A percentile compares a stretch with the other conserved stretches of the same genome.
These are phyloP conservation scores for Poecile atricapillus DNA, from an alignment of 2,113 vertebrate species.

Conservation along the genomic window DNA sequence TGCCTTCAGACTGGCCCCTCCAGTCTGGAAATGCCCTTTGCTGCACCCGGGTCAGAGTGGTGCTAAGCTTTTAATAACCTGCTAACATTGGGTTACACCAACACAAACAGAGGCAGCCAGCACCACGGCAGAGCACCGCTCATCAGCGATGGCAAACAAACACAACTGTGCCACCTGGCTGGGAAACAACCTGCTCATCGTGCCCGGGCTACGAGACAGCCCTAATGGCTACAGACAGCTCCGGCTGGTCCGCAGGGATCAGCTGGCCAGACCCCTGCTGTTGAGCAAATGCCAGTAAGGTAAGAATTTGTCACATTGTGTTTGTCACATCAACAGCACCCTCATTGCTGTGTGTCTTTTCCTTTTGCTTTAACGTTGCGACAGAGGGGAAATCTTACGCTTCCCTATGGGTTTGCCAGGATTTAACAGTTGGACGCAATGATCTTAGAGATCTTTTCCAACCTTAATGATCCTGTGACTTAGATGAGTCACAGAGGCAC, in stretches of 20 bases:
- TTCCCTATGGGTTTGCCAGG: background rate
- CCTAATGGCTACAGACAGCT: background rate
- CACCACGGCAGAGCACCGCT: background rate
- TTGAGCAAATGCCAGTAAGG: background rate
- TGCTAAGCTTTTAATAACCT: background rate
- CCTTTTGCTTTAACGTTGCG: background rate
- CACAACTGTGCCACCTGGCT: background rate
- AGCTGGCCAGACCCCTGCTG: background rate
- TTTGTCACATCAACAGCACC: background rate
- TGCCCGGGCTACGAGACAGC: rapidly evolving
- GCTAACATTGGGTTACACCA: background rate
- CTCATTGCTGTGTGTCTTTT: background rate
- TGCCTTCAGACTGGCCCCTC: background rate
- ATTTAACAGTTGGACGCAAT: background rate
- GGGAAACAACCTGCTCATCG: background rate
- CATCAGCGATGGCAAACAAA: background rate
- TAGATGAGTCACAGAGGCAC: background rate
- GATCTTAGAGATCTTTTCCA: background rate
- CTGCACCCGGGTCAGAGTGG: background rate
- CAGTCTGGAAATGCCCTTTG: background rate
- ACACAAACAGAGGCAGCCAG: background rate
- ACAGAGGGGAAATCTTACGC: background rate
- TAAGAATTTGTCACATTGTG: background rate
- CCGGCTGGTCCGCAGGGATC: background rate
- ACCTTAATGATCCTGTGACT: background rate